Percentiles rank a stretch among this genome's conserved stretches.
phyloP scores from a whole-genome alignment of 2,113 vertebrate species.

The Tylochromis polylepis region DNA sequence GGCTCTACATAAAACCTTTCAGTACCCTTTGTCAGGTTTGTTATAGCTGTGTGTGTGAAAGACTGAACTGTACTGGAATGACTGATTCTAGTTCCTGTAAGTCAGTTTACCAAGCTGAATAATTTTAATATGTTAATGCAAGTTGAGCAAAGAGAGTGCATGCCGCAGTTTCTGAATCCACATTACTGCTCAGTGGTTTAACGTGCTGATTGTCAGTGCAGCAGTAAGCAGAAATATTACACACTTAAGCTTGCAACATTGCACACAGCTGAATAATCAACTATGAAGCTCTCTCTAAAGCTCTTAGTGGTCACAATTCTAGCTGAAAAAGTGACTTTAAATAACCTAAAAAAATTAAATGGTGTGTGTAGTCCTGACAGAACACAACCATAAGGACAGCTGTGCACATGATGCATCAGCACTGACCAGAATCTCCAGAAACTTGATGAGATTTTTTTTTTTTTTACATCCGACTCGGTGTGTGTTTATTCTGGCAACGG shows the following conservation, averaged over 20 bases:
- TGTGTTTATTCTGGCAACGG: too few species aligned
- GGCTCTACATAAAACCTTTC: neutral
- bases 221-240: neutral
- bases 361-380: neutral
- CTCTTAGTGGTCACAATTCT: neutral
- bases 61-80: neutral
- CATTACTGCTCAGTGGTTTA: neutral
- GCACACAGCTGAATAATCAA: neutral
- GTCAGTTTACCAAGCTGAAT: neutral
- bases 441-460: fast-evolving
- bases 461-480: too few species aligned
- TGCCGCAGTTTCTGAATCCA: neutral
- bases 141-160: neutral
- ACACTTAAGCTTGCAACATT: neutral
- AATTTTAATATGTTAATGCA: neutral
- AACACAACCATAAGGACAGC: neutral
- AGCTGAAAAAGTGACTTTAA: neutral
- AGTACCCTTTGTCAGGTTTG: neutral
- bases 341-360: too few species aligned
- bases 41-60: neutral
- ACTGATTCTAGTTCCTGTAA: neutral
- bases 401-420: neutral
- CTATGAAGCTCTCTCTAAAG: neutral
- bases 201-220: neutral
- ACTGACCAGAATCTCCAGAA: neutral